Evolutionary conservation across 2,797 vertebrate species (phyloP).

Genomic region (Acipenser transmontanus): DNA sequence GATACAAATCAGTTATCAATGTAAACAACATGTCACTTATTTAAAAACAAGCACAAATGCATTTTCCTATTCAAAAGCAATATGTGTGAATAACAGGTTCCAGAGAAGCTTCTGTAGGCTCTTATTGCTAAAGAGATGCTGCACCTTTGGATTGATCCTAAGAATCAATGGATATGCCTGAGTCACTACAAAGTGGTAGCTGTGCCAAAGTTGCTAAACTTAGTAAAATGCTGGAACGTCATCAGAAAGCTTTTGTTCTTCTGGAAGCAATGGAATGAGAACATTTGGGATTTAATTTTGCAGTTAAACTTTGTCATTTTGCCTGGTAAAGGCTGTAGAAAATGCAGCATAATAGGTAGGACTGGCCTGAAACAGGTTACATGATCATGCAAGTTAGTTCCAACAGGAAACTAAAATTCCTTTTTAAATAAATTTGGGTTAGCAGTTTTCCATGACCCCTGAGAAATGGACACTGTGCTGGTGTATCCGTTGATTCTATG

Average conservation of each 20-base stretch:
- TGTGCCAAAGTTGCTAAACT: slow-evolving; percentile 38
- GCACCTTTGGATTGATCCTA: slow-evolving; percentile 47
- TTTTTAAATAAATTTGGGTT: slow-evolving; percentile 28
- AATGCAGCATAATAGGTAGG: slow-evolving; percentile 33
- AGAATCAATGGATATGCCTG: slow-evolving; percentile 47
- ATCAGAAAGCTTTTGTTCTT: slow-evolving; percentile 40
- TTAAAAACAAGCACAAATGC: neutral
- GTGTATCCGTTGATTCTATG: neutral
- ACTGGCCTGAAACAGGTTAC: slow-evolving; percentile 38
- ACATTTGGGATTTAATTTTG: too few species aligned
- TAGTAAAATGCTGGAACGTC: slow-evolving; percentile 59
- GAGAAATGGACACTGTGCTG: slow-evolving; percentile 37
- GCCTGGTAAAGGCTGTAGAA: slow-evolving; percentile 16
- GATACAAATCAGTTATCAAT: neutral
- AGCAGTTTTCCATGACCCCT: slow-evolving; percentile 41
- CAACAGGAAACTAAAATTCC: slow-evolving; percentile 21
- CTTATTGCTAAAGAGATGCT: slow-evolving; percentile 63
- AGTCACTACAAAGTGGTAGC: slow-evolving; percentile 34
- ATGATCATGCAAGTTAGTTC: slow-evolving; percentile 21
- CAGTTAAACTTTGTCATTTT: neutral
- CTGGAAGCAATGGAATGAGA: slow-evolving; percentile 11
- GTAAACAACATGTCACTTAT: neutral
- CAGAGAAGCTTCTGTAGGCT: slow-evolving; percentile 45
- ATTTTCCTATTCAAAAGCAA: slow-evolving; percentile 40
- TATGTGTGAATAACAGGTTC: slow-evolving; percentile 46